Evolutionary conservation across 2,888 invertebrate species (phyloP).

Genomic region (Tenodera sinensis): DNA sequence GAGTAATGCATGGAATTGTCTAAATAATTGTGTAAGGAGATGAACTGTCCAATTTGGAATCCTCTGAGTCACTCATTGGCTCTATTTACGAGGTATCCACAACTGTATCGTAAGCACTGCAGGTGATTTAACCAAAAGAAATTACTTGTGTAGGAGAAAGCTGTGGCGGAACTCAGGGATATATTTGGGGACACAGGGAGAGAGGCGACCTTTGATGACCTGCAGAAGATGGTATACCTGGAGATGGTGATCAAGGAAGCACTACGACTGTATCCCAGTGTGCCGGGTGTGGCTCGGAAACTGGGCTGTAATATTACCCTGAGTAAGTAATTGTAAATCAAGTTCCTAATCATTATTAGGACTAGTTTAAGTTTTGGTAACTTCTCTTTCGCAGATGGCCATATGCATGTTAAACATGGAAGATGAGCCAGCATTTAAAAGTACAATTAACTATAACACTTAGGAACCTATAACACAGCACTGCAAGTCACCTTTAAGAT

Average conservation of each 20-base stretch:
- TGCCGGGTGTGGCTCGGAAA: slow-evolving; percentile 10
- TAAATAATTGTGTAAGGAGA: too few relatives aligned
- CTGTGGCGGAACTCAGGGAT: slow-evolving; percentile 6
- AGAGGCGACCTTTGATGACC: slow-evolving; percentile 17
- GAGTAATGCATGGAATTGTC: too few relatives aligned
- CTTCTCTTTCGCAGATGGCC: background rate
- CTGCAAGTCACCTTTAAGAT: too few relatives aligned
- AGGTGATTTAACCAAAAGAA: too few relatives aligned
- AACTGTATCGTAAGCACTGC: too few relatives aligned
- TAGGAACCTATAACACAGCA: too few relatives aligned
- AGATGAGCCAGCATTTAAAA: too few relatives aligned
- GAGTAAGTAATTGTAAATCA: background rate
- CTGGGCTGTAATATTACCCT: slow-evolving; percentile 7
- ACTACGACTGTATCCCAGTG: slow-evolving; percentile 25
- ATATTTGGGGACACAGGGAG: slow-evolving; percentile 26
- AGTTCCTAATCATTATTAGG: background rate
- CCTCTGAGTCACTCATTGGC: too few relatives aligned
- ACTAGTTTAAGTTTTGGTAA: background rate
- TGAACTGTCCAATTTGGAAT: too few relatives aligned
- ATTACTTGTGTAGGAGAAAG: slow-evolving; percentile 18
- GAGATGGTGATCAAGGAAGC: slow-evolving; percentile 29
- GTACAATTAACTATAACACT: too few relatives aligned
- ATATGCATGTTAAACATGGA: too few relatives aligned
- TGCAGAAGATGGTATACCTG: slow-evolving; percentile 27
- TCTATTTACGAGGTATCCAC: too few relatives aligned